These are phyloP conservation scores for Monochamus alternatus DNA, from an alignment of 2,888 invertebrate genomes.

Conservation along the genomic window DNA sequence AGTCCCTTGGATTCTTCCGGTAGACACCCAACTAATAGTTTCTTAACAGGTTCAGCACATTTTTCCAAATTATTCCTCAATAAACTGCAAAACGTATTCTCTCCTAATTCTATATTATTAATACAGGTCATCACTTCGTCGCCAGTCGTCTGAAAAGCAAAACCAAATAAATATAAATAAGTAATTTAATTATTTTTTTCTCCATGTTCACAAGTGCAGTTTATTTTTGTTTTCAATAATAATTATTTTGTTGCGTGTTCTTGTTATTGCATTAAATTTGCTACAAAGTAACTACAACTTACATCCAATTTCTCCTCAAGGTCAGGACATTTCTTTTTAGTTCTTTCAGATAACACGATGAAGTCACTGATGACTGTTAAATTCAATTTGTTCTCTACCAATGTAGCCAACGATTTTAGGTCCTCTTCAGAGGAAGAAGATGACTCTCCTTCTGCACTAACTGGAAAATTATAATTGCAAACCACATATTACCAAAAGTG, in stretches of 20 bases:
- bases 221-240: too few species aligned
- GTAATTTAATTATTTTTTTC: background rate
- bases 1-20: constrained; percentile 46
- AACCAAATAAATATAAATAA: background rate
- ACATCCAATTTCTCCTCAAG: constrained; percentile 43
- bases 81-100: constrained; percentile 47
- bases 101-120: constrained; percentile 45
- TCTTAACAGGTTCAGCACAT: constrained; percentile 46
- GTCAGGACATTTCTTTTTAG: constrained; percentile 44
- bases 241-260: too few species aligned
- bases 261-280: background rate
- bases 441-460: constrained; percentile 18
- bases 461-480: constrained; percentile 1
- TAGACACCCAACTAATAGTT: constrained; percentile 43
- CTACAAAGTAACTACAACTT: constrained; percentile 20
- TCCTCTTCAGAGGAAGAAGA: constrained; percentile 18
- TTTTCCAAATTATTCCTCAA: constrained; percentile 43
- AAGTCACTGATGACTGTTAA: constrained; percentile 41
- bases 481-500: too few species aligned
- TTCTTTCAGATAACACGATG: constrained; percentile 29
- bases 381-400: constrained; percentile 38
- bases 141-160: constrained; percentile 31
- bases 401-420: constrained; percentile 2
- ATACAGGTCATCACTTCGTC: constrained; percentile 37
- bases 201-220: too few species aligned